A percentile compares a stretch with the other conserved stretches of the same genome.
These are phyloP conservation scores for Tragelaphus strepsiceros DNA, from an alignment of 2,113 vertebrate genomes.

Conservation along the genomic window DNA sequence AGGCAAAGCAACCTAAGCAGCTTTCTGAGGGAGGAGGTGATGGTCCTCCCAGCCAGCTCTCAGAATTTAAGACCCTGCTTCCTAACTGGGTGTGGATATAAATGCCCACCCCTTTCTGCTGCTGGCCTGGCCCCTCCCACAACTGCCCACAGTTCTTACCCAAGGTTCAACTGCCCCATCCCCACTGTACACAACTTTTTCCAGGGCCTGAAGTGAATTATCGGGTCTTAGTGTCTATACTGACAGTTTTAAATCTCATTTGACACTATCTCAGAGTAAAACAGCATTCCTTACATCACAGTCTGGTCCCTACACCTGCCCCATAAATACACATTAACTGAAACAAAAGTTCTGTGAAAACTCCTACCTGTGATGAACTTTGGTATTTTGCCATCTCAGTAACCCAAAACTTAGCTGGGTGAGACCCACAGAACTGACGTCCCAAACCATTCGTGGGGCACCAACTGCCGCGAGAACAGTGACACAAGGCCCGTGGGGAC, in stretches of 20 bases:
- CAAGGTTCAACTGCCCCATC: neutral
- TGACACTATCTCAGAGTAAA: neutral
- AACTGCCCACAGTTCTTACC: neutral
- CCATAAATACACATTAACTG: neutral
- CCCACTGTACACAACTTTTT: too few species aligned
- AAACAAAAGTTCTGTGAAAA: neutral
- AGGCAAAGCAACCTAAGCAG: neutral
- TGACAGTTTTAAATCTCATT: neutral
- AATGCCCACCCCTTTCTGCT: neutral
- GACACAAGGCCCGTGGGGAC: rapidly evolving
- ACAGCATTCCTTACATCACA: neutral
- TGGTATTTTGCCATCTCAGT: too few species aligned
- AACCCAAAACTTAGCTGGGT: neutral
- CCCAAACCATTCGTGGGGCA: rapidly evolving
- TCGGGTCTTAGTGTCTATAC: neutral
- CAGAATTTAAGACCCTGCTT: neutral
- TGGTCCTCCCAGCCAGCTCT: neutral
- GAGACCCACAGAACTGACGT: neutral
- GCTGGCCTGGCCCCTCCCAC: neutral
- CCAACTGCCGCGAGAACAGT: rapidly evolving
- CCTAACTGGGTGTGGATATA: too few species aligned
- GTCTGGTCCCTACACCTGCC: neutral
- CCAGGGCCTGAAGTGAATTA: neutral
- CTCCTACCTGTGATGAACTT: neutral
- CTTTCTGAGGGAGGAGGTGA: neutral